Evolutionary conservation across 2,113 vertebrate genomes (phyloP).

Genomic region (Protobothrops flavoviridis): DNA sequence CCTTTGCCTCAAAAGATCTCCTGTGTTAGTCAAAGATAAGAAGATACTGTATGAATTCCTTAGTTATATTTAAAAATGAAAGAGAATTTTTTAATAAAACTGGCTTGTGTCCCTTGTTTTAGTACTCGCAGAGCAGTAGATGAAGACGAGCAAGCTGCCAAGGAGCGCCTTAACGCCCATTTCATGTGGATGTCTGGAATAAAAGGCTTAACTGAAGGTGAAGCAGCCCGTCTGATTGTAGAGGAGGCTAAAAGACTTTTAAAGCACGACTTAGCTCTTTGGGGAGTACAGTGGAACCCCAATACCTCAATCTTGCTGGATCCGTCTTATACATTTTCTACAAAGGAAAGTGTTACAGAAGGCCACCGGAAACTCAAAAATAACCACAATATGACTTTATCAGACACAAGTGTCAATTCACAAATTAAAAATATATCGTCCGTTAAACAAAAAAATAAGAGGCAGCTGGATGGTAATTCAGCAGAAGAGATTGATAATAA

Average conservation of each 20-base stretch:
- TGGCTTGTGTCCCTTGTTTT: constrained; percentile 6
- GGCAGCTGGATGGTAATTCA: constrained; percentile 36
- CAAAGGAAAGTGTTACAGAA: constrained; percentile 50
- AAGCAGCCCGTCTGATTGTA: constrained; percentile 85
- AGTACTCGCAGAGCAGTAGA: constrained; percentile 85
- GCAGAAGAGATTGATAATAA: constrained; percentile 37
- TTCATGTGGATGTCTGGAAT: constrained; percentile 86
- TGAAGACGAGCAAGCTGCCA: constrained; percentile 86
- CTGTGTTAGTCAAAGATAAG: neutral
- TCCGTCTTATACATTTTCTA: constrained; percentile 16
- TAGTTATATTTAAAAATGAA: neutral
- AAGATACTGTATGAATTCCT: neutral
- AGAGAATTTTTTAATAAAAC: neutral
- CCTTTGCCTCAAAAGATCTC: neutral
- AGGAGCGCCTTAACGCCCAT: constrained; percentile 80
- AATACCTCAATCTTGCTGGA: constrained; percentile 46
- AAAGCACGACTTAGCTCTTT: constrained; percentile 83
- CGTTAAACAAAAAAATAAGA: constrained; percentile 53
- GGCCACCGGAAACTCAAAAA: constrained; percentile 38
- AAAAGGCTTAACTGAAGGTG: constrained; percentile 83
- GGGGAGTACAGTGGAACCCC: constrained; percentile 88
- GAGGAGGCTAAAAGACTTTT: constrained; percentile 88
- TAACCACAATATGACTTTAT: constrained; percentile 21
- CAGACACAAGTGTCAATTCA: constrained; percentile 18
- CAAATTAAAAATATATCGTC: constrained; percentile 29